Conservation (phyloP, 1,140 invertebrate genomes). For the Hydropsyche tenuis region DNA sequence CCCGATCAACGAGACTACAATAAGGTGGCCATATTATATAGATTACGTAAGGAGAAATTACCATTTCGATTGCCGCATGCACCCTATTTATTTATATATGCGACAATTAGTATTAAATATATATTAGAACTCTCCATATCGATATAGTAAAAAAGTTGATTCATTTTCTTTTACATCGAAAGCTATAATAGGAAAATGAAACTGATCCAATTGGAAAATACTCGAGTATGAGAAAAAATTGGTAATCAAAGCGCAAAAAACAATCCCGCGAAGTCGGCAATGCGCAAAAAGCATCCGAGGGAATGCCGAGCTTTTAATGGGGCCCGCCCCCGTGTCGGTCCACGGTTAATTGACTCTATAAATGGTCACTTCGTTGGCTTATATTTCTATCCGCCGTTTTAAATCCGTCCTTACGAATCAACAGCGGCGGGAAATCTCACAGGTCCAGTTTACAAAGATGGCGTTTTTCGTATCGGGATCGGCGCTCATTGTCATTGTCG, state of each 20-base stretch:
- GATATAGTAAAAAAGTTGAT: no score
- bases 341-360: slow-evolving; percentile 42
- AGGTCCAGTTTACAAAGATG: slow-evolving; percentile 33
- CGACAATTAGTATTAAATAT: no score
- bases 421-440: slow-evolving; percentile 26
- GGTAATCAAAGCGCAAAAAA: no score
- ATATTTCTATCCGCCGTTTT: slow-evolving; percentile 29
- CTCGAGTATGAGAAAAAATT: no score
- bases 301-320: slow-evolving; percentile 30
- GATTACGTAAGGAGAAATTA: neutral
- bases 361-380: slow-evolving; percentile 35
- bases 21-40: neutral
- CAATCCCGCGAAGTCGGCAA: no score
- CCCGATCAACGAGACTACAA: neutral
- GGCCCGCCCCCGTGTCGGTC: neutral
- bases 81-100: no score
- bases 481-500: neutral
- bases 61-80: no score
- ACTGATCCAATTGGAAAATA: no score
- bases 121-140: no score
- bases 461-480: slow-evolving; percentile 1
- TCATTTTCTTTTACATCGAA: no score
- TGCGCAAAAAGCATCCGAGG: neutral
- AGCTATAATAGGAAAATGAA: no score
- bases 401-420: neutral